phyloP scores from a whole-genome alignment of 2,113 vertebrate genomes.

The Odocoileus virginianus region DNA sequence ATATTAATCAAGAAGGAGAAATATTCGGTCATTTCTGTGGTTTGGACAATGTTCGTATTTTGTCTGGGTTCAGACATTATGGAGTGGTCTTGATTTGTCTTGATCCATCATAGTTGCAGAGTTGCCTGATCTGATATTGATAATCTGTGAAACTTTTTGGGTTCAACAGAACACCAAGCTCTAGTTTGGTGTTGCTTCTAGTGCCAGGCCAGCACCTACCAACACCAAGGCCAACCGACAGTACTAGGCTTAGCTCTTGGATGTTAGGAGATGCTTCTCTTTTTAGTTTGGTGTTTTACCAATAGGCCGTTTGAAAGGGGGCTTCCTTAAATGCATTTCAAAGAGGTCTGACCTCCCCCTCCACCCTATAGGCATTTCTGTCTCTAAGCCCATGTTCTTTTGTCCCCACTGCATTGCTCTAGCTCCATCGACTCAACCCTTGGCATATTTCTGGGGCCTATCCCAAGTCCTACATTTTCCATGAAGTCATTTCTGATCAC shows the following conservation, averaged over 20 bases:
- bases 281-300: neutral
- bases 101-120: neutral
- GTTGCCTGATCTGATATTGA: neutral
- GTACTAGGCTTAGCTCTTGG: neutral
- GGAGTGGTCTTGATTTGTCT: constrained; percentile 17
- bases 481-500: neutral
- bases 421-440: neutral
- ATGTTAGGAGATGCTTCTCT: neutral
- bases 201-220: neutral
- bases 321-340: neutral
- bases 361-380: neutral
- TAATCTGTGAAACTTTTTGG: neutral
- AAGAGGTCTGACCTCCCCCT: neutral
- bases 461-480: neutral
- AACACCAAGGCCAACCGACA: neutral
- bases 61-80: neutral
- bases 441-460: neutral
- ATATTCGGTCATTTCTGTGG: neutral
- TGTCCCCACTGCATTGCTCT: neutral
- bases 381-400: neutral
- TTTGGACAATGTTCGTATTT: neutral
- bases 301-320: neutral
- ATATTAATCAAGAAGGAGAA: neutral
- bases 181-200: neutral
- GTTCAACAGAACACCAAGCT: neutral